These are phyloP conservation scores for Epicampocera succincta DNA, from an alignment of 2,888 invertebrate species.

Conservation along the genomic window DNA sequence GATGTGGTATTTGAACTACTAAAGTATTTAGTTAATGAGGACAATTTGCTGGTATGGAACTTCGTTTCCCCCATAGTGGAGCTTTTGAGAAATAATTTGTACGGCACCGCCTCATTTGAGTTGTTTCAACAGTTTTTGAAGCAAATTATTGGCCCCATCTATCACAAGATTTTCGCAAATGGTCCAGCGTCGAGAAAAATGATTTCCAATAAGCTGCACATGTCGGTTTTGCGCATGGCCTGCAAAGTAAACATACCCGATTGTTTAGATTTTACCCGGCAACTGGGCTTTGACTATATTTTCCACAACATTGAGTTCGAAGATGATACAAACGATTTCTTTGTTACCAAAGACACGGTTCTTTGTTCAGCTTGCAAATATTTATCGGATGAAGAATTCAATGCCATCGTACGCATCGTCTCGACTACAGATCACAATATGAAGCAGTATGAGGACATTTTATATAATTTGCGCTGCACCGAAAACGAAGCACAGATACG, in stretches of 20 bases:
- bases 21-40: constrained; percentile 84
- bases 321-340: constrained; percentile 70
- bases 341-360: constrained; percentile 72
- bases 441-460: constrained; percentile 75
- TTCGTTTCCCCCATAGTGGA: constrained; percentile 82
- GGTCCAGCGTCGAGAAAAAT: constrained; percentile 35
- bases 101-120: constrained; percentile 72
- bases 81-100: constrained; percentile 73
- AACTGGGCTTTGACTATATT: constrained; percentile 73
- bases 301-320: constrained; percentile 72
- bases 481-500: constrained; percentile 74
- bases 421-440: constrained; percentile 69
- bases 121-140: constrained; percentile 75
- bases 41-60: constrained; percentile 87
- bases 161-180: constrained; percentile 68
- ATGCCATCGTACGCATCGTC: constrained; percentile 72
- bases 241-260: constrained; percentile 75
- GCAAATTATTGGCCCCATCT: constrained; percentile 74
- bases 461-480: constrained; percentile 77
- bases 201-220: constrained; percentile 58
- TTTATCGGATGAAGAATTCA: constrained; percentile 74
- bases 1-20: constrained; percentile 83
- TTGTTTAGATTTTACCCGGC: constrained; percentile 75
- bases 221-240: constrained; percentile 74
- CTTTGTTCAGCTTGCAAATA: constrained; percentile 76